Base-by-base conservation (phyloP, 1,140 invertebrate genomes). In the Panagrolaimus sp. region DNA sequence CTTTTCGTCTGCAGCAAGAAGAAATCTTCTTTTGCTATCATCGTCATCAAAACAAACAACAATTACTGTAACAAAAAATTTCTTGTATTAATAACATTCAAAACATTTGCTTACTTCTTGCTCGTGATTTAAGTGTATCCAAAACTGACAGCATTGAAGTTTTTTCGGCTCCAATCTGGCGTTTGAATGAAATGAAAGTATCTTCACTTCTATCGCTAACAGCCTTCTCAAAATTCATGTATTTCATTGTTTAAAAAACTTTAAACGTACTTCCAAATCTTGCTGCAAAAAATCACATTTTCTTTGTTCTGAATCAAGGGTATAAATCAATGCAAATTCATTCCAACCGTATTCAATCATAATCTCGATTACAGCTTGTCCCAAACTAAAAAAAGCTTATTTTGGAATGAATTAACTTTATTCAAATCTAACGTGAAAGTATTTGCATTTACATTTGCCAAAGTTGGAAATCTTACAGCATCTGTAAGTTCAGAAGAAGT, bases 271-370 rank as follows among this genome's bases (percentile, higher is more conserved):
- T 45, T 77, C 65, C 6, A 76, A 28, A 46, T 69, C 73, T 55
- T 52, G 58, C 58, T 78, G 74, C 15, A 76, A 65, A 32, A 21
- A 73, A 28, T 69, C 67, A 43, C 74, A 78, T 12, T 68, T 67
- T 46, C 74, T 58, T 63, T 43, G 21, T 26, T 43, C 43, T 28
- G 46, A 28, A 58, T 76, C 70, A 9, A 67, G 24, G 0, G 69
- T 67, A 45, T 76, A 76, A 15, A 76, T 44, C 1, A 76, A 55
- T 1, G 74, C 74, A 52, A 76, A 65, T 65, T 77, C 70, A 14
- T 32, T 67, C 74, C 74, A 76, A 8, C 69, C 45, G 43, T 47
- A 76, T 48, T 73, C 44, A 14, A 43, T 43, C 38, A 76, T 44
- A 21, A 76, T 24, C 43, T 14, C 38, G 26, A 62, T 26, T n/a